These are phyloP conservation scores for Mesorhabditis spiculigera DNA, from an alignment of 2,888 invertebrate genomes.

Conservation along the genomic window DNA sequence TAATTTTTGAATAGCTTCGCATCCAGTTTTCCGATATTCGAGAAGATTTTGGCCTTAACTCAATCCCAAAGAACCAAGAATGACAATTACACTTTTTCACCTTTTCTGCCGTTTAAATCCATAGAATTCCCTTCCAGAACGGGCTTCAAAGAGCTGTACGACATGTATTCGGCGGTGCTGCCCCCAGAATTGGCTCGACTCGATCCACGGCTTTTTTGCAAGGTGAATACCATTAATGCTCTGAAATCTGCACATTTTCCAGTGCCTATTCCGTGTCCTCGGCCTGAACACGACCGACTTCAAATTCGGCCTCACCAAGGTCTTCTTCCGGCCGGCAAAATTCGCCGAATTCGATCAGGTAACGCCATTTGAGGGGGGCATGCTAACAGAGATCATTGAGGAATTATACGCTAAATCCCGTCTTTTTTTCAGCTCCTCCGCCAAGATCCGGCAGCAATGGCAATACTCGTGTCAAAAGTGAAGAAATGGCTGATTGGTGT, in stretches of 20 bases:
- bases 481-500: conserved; percentile 86
- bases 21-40: too few relatives aligned
- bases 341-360: conserved; percentile 74
- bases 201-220: conserved; percentile 85
- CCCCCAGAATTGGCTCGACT: conserved; percentile 79
- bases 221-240: too few relatives aligned
- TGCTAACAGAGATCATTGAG: background rate
- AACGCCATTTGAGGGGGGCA: background rate
- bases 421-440: conserved; percentile 71
- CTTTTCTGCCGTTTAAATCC: too few relatives aligned
- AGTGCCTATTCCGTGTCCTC: conserved; percentile 88
- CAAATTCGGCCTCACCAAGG: conserved; percentile 91
- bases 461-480: conserved; percentile 79
- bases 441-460: conserved; percentile 87
- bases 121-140: too few relatives aligned
- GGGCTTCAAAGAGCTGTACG: conserved; percentile 81
- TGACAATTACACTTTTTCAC: too few relatives aligned
- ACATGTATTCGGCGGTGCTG: conserved; percentile 80
- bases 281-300: conserved; percentile 89
- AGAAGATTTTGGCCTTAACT: too few relatives aligned
- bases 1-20: too few relatives aligned
- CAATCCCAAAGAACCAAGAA: too few relatives aligned
- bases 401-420: too few relatives aligned
- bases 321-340: conserved; percentile 97
- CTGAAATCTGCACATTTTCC: too few relatives aligned